Evolutionary conservation across 2,113 vertebrate genomes (phyloP).

Genomic region (Zosterops borbonicus): DNA sequence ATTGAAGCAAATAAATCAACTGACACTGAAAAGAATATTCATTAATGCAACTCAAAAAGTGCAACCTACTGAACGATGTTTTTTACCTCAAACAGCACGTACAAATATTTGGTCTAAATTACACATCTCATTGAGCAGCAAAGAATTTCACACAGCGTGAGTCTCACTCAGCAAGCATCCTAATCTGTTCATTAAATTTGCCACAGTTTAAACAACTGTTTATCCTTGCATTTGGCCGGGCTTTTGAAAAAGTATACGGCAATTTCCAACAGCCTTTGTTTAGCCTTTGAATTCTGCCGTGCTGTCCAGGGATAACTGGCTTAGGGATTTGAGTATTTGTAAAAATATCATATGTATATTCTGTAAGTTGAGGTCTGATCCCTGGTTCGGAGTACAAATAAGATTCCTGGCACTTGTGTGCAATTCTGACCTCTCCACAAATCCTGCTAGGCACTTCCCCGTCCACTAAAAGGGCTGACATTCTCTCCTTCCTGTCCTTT

Average conservation of each 20-base stretch:
- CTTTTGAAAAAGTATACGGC: background rate
- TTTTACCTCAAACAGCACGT: slow-evolving; percentile 26
- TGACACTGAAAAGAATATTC: background rate
- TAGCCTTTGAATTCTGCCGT: background rate
- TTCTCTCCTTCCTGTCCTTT: background rate
- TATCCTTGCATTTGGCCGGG: background rate
- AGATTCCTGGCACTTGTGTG: background rate
- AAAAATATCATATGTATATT: background rate
- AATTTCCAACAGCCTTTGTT: background rate
- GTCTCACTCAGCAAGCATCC: slow-evolving; percentile 47
- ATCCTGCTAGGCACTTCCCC: background rate
- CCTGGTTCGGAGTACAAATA: background rate
- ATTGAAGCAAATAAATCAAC: background rate
- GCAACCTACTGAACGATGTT: background rate
- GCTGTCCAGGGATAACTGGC: background rate
- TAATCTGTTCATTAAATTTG: slow-evolving; percentile 37
- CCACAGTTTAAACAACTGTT: slow-evolving; percentile 39
- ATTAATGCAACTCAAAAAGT: background rate
- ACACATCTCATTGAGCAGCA: slow-evolving; percentile 47
- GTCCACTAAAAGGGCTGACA: background rate
- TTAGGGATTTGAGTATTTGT: background rate
- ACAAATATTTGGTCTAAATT: slow-evolving; percentile 58
- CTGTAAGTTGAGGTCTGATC: background rate
- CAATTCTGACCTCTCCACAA: background rate
- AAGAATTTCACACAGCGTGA: slow-evolving; percentile 39